Evolutionary conservation across 2,797 vertebrate species (phyloP).

Genomic region (Menidia menidia): DNA sequence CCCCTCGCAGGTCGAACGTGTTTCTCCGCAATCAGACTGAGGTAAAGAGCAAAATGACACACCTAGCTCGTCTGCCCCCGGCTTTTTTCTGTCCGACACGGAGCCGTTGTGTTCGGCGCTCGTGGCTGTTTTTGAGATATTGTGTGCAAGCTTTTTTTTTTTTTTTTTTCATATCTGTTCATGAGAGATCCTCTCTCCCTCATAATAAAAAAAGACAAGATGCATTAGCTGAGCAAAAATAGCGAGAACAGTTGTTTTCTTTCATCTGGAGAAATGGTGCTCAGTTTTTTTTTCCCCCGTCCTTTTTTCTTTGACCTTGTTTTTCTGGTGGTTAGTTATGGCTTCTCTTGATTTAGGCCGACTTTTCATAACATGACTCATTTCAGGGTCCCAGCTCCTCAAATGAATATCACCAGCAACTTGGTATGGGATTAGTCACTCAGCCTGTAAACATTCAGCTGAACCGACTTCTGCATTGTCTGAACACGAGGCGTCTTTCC

Average conservation of each 20-base stretch:
- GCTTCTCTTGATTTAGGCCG: constrained; percentile 23
- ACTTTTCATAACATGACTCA: constrained; percentile 38
- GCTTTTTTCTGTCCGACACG: constrained; percentile 41
- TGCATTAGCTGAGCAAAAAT: constrained; percentile 35
- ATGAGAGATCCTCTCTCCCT: constrained; percentile 21
- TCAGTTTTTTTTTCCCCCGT: background rate
- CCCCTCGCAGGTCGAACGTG: constrained; percentile 38
- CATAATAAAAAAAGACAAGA: constrained; percentile 38
- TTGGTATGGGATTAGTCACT: constrained; percentile 38
- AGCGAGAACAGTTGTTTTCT: constrained; percentile 30
- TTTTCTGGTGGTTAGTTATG: background rate
- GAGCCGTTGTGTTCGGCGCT: constrained; percentile 34
- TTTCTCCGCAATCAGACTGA: constrained; percentile 28
- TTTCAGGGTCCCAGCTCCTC: constrained; percentile 35
- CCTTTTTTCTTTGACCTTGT: constrained; percentile 4
- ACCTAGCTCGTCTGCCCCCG: constrained; percentile 18
- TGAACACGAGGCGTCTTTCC: background rate
- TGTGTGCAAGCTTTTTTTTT: constrained; percentile 7
- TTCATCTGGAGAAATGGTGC: constrained; percentile 20
- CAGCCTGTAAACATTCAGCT: constrained; percentile 28
- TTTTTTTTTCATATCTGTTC: constrained; percentile 27
- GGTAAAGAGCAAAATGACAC: constrained; percentile 47
- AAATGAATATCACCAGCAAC: constrained; percentile 38
- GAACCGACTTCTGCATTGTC: constrained; percentile 38
- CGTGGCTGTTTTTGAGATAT: constrained; percentile 36